Percentiles rank a stretch among this genome's conserved stretches.
These are phyloP conservation scores for Reinhardtius hippoglossoides DNA, from an alignment of 2,113 vertebrate genomes.

Conservation along the genomic window DNA sequence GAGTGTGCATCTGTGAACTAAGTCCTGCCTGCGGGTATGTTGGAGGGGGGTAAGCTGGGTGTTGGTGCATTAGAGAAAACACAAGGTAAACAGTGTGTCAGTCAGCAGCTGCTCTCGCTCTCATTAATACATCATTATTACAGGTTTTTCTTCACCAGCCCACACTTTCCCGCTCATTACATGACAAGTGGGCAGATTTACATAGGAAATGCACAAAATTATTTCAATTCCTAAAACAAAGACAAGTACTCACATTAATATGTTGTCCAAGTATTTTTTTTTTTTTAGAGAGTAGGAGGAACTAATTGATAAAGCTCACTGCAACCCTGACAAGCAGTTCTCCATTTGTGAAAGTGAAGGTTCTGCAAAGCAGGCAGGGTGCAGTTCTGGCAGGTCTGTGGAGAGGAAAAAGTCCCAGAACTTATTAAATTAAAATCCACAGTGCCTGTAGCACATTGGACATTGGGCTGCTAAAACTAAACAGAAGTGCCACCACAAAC, in stretches of 20 bases:
- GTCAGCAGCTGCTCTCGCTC: conserved; percentile 19
- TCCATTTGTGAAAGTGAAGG: not conserved
- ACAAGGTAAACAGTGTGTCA: conserved; percentile 41
- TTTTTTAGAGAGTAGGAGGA: not conserved
- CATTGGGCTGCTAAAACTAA: not conserved
- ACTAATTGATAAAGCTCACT: not conserved
- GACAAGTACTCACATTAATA: not conserved
- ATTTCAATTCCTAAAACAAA: not conserved
- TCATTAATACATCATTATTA: conserved; percentile 21
- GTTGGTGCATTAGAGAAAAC: conserved; percentile 24
- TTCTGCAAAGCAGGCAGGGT: too few species aligned
- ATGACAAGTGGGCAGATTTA: not conserved
- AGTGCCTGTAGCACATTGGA: not conserved
- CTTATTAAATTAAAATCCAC: not conserved
- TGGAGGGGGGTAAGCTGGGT: conserved; percentile 22
- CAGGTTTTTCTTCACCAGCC: conserved; percentile 8
- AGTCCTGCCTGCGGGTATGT: conserved; percentile 36
- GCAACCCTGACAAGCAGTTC: not conserved
- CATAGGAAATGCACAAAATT: not conserved
- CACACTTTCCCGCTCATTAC: not conserved
- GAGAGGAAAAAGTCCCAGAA: not conserved
- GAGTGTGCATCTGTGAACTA: conserved; percentile 21
- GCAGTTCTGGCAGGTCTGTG: not conserved
- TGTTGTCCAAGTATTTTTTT: not conserved
- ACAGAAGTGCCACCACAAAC: not conserved